Evolutionary conservation across 2,888 invertebrate genomes (phyloP), one percentile per base, ranked within the genome.

Genomic region (Mactromeris polynyma): DNA sequence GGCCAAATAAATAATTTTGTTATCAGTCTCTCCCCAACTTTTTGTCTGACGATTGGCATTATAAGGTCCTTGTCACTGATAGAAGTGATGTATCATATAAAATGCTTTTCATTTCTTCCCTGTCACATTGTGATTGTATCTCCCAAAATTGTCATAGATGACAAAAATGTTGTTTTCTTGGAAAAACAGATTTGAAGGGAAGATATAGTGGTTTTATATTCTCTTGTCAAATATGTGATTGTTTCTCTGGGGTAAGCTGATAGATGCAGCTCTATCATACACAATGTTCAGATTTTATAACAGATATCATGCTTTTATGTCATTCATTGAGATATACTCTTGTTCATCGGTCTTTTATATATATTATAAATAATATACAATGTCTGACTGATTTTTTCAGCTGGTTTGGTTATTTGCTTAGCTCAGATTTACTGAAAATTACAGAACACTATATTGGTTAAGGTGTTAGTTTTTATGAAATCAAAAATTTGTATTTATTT

Each of bases 1-100:
- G 73, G 73, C 73, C 33, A 73, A 73, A 73, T 73, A 73, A 73
- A 73, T 73, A 73, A 73, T 73, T 73, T 73, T 17, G 33, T 73
- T 73, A 73, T 73, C 73, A 11, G 73, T 73, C 19, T 33, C 36
- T 19, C 33, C 33, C 73, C 17, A 36, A 36, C 31, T 19, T 73
- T 73, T 73, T 73, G 73, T 73, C 33, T 73, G 73, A 33, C 2
- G 73, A 36, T 73, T 33, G 73, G 36, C 36, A 73, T 36, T 64
- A 64, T 64, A 64, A 64, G 58, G 58, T 73, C 73, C 73, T 73
- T 73, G 73, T 73, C 73, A 33, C 36, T 73, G 36, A 33, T 33
- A 33, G 73, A 36, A 36, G 17, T 36, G 26, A 73, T 73, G 36
- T 73, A 73, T 73, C 73, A 73, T 73, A 73, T 73, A 73, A 36